A percentile compares a stretch with the other conserved stretches of the same genome.
phyloP scores from a whole-genome alignment of 2,888 invertebrate species.

The Cephus nigrinus region DNA sequence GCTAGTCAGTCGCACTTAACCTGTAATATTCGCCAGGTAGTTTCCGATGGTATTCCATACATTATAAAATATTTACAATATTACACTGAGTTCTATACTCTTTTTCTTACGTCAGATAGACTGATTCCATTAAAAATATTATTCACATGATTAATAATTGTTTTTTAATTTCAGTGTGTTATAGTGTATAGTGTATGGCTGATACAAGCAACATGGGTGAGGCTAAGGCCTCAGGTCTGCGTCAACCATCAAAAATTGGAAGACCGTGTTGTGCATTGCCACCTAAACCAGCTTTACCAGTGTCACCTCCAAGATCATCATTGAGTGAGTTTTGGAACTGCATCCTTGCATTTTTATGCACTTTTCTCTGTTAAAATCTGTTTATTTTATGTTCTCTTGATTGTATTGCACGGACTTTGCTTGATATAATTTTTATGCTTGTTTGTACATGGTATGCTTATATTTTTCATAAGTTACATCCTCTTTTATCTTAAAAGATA shows the following conservation, averaged over 20 bases:
- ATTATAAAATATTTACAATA: background rate
- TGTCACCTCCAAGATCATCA: constrained; percentile 65
- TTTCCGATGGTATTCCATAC: background rate
- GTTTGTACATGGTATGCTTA: background rate
- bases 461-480: background rate
- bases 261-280: constrained; percentile 73
- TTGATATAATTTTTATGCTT: background rate
- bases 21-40: background rate
- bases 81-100: background rate
- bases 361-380: background rate
- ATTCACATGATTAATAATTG: background rate
- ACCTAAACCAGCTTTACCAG: constrained; percentile 77
- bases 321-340: constrained; percentile 34
- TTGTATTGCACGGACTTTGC: constrained; percentile 17
- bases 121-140: background rate
- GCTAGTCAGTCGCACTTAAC: background rate
- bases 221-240: constrained; percentile 73
- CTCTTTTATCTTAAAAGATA: background rate
- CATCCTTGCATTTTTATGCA: constrained; percentile 7
- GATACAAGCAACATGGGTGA: constrained; percentile 44
- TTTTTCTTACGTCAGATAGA: background rate
- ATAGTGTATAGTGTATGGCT: constrained; percentile 2
- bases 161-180: background rate
- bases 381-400: background rate
- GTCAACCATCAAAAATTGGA: constrained; percentile 76